Percentiles rank a stretch among this genome's conserved stretches.
These are phyloP conservation scores for Pterophyllum scalare DNA, from an alignment of 2,113 vertebrate genomes.

Conservation along the genomic window DNA sequence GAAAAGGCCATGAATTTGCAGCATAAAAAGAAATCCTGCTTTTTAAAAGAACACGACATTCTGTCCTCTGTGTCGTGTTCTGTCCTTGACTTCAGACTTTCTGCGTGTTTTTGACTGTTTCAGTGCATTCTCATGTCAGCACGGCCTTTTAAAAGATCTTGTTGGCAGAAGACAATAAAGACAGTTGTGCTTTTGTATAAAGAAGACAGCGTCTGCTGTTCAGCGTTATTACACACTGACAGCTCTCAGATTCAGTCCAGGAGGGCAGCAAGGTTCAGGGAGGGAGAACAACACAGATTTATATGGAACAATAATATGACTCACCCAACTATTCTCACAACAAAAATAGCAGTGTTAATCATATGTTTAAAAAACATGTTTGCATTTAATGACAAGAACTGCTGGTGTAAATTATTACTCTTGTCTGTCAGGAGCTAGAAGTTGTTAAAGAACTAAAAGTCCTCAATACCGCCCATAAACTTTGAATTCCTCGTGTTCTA, in stretches of 20 bases:
- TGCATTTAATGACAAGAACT: neutral
- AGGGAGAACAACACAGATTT: conserved; percentile 1
- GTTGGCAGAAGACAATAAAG: neutral
- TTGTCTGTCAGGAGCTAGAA: conserved; percentile 12
- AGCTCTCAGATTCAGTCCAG: neutral
- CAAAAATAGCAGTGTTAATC: conserved; percentile 10
- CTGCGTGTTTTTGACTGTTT: neutral
- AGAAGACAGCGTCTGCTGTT: neutral
- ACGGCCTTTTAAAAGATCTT: neutral
- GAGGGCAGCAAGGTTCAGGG: neutral
- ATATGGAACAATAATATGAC: neutral
- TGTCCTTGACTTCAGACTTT: conserved; percentile 2
- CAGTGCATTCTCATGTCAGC: neutral
- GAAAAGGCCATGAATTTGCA: neutral
- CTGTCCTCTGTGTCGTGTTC: neutral
- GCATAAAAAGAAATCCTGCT: neutral
- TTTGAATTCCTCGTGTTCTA: neutral
- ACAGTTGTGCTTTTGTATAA: neutral
- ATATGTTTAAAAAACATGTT: neutral
- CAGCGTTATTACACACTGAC: neutral
- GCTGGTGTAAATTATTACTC: neutral
- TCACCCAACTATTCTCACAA: neutral
- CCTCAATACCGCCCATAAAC: neutral
- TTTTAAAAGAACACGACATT: neutral
- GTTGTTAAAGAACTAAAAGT: conserved; percentile 3